Conservation (phyloP, 2,888 invertebrate genomes). For the Byasa hedistus region DNA sequence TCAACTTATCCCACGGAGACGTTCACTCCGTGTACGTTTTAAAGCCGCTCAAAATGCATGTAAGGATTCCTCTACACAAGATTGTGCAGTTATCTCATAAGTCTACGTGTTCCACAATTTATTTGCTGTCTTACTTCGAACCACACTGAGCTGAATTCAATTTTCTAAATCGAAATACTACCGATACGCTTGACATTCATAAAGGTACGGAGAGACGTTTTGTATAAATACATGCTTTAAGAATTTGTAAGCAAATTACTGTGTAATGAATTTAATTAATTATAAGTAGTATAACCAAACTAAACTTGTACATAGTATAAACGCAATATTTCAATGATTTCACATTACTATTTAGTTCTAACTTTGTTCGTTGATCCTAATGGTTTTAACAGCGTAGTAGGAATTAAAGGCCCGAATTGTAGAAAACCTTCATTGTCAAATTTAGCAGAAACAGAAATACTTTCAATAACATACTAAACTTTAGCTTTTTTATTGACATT, state of each 20-base stretch:
- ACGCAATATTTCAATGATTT: neutral
- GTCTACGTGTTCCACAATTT: constrained; percentile 29
- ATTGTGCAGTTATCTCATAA: constrained; percentile 30
- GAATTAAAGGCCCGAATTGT: neutral
- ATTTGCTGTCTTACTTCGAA: constrained; percentile 28
- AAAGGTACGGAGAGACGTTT: neutral
- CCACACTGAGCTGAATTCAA: constrained; percentile 17
- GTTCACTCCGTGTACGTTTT: constrained; percentile 23
- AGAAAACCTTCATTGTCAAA: neutral
- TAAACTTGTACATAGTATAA: too few relatives aligned
- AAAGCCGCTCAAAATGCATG: constrained; percentile 28
- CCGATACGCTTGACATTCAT: constrained; percentile 9
- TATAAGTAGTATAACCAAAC: too few relatives aligned
- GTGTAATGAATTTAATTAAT: neutral
- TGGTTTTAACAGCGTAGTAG: neutral
- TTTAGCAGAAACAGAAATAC: neutral
- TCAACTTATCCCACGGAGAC: constrained; percentile 29
- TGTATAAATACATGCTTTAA: neutral
- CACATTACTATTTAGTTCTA: constrained; percentile 6
- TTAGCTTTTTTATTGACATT: too few relatives aligned
- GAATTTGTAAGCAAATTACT: neutral
- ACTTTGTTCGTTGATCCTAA: constrained; percentile 3
- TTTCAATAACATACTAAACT: neutral
- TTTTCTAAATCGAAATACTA: constrained; percentile 21
- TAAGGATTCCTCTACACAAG: constrained; percentile 29